Conservation (phyloP, 2,888 invertebrate genomes). For the Vannuccia rotundouncinata region DNA sequence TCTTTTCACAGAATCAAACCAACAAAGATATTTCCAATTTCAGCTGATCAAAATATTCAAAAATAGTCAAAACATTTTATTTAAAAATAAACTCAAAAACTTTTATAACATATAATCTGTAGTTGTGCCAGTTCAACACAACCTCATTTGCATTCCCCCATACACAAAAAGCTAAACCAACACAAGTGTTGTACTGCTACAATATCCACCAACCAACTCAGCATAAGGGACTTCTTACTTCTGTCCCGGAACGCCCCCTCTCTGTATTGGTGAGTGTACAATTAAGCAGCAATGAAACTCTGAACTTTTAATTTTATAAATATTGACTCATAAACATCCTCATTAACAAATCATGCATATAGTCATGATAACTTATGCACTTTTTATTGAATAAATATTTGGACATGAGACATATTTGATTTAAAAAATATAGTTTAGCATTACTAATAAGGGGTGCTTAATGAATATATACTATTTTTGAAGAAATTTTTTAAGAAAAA, state of each 20-base stretch:
- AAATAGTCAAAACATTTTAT: background rate
- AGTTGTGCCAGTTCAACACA: constrained; percentile 17
- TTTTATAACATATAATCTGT: background rate
- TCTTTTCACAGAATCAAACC: too few species aligned
- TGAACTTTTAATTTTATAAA: constrained; percentile 26
- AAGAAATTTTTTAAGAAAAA: constrained; percentile 12
- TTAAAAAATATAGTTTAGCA: constrained; percentile 20
- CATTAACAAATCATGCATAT: constrained; percentile 1
- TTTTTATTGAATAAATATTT: constrained; percentile 23
- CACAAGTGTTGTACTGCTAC: constrained; percentile 18
- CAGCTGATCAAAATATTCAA: background rate
- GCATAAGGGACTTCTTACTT: constrained; percentile 13
- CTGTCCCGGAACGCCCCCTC: constrained; percentile 24
- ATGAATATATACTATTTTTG: constrained; percentile 13
- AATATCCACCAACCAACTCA: constrained; percentile 21
- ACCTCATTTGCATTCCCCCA: constrained; percentile 18
- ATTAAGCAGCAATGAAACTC: background rate
- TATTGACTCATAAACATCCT: constrained; percentile 26
- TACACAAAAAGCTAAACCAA: constrained; percentile 17
- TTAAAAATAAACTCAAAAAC: too few species aligned
- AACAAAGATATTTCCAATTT: background rate
- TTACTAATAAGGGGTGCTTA: background rate
- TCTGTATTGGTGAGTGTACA: constrained; percentile 14
- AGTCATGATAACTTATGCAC: constrained; percentile 13
- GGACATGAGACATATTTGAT: constrained; percentile 12